These are phyloP conservation scores for Ginglymostoma cirratum DNA, from an alignment of 2,113 vertebrate genomes.

Conservation along the genomic window DNA sequence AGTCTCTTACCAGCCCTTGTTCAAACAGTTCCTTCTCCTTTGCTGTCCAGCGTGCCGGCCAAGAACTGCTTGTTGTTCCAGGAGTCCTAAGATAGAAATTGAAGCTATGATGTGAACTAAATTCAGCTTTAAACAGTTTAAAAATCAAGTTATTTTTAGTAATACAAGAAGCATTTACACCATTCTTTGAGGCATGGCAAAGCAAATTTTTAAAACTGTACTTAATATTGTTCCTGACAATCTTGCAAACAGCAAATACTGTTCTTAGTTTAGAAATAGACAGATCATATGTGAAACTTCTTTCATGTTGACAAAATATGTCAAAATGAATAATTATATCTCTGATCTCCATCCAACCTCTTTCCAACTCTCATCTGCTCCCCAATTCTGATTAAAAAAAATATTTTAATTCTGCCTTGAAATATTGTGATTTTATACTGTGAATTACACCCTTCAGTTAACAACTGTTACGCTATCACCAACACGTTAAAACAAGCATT, in stretches of 20 bases:
- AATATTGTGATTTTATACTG: not conserved
- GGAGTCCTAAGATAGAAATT: conserved; percentile 5
- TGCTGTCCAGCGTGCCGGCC: conserved; percentile 73
- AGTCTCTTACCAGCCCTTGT: conserved; percentile 73
- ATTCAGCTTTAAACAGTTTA: not conserved
- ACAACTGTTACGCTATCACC: not conserved
- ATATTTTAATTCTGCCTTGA: not conserved
- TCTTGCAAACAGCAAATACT: not conserved
- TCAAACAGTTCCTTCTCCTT: conserved; percentile 91
- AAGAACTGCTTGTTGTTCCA: conserved; percentile 29
- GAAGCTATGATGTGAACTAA: not conserved
- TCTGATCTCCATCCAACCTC: not conserved
- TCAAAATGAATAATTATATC: not conserved
- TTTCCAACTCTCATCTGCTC: not conserved
- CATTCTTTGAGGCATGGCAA: not conserved
- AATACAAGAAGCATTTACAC: not conserved
- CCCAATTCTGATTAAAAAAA: not conserved
- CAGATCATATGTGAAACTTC: not conserved
- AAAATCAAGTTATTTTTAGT: not conserved
- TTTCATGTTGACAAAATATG: not conserved
- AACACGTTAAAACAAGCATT: not conserved
- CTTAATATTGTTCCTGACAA: not conserved
- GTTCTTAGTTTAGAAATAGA: not conserved
- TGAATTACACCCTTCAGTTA: not conserved
- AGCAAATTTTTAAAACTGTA: not conserved